Evolutionary conservation across 2,888 invertebrate species (phyloP).

Genomic region (Iselma pallidipennis): DNA sequence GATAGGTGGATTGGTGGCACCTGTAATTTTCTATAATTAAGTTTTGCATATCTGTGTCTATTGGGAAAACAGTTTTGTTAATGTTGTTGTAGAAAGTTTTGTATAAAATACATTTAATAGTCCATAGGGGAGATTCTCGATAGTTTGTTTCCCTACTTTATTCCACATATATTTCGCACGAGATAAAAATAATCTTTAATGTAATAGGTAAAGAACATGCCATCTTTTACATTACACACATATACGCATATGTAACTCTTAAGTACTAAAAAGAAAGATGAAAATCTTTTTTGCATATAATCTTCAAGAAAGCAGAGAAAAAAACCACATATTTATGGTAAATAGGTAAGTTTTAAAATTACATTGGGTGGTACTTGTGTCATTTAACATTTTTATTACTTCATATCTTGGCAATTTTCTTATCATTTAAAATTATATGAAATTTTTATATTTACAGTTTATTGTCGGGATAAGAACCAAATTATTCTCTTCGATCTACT

Average conservation of each 20-base stretch:
- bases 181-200: slow-evolving; percentile 52
- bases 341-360: slow-evolving; percentile 21
- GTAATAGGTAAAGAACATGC: slow-evolving; percentile 52
- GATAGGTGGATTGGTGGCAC: neutral
- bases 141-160: slow-evolving; percentile 44
- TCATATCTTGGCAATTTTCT: slow-evolving; percentile 7
- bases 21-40: slow-evolving; percentile 50
- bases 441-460: no score
- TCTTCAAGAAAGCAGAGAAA: neutral
- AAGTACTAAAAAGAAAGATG: neutral
- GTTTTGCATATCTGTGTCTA: slow-evolving; percentile 49
- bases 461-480: no score
- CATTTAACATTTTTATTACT: slow-evolving; percentile 23
- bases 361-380: slow-evolving; percentile 15
- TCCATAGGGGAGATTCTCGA: slow-evolving; percentile 32
- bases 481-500: no score
- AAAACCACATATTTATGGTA: slow-evolving; percentile 16
- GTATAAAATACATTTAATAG: slow-evolving; percentile 19
- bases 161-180: slow-evolving; percentile 46
- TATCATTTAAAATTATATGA: neutral
- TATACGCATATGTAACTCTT: slow-evolving; percentile 29
- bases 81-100: slow-evolving; percentile 11
- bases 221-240: slow-evolving; percentile 44
- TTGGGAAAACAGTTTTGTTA: slow-evolving; percentile 41
- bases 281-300: no score